Conservation (phyloP, 53 echinoderm and acorn worm species). For the Crossaster papposus region DNA sequence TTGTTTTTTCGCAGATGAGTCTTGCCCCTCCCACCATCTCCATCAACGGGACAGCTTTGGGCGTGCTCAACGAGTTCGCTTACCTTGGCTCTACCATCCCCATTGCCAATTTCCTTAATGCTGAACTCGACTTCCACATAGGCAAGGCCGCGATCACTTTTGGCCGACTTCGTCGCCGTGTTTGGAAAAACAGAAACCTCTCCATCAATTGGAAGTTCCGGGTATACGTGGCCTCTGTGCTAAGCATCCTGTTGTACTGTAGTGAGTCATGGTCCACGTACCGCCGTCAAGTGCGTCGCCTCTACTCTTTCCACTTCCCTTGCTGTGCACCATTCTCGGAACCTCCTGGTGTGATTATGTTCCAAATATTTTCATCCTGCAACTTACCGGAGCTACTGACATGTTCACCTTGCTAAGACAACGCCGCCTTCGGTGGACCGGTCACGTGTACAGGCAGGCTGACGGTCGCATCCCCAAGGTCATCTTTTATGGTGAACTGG, state of each 20-base stretch:
- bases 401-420: too few relatives aligned
- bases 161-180: not conserved
- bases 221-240: not conserved
- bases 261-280: too few relatives aligned
- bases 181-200: slow-evolving; percentile 21
- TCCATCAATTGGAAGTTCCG: slow-evolving; percentile 13
- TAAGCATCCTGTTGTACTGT: too few relatives aligned
- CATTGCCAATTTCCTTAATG: slow-evolving; percentile 1
- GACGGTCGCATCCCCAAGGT: slow-evolving; percentile 29
- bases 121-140: not conserved
- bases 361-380: not conserved
- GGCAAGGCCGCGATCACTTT: slow-evolving; percentile 5
- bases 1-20: not conserved
- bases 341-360: not conserved
- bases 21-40: slow-evolving; percentile 25
- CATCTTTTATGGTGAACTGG: slow-evolving; percentile 34
- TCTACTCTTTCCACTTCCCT: not conserved
- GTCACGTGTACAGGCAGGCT: not conserved
- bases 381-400: too few relatives aligned
- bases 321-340: slow-evolving; percentile 11
- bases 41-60: slow-evolving; percentile 37
- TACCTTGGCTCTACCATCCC: slow-evolving; percentile 64
- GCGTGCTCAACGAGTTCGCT: slow-evolving; percentile 31
- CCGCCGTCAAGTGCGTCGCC: not conserved
- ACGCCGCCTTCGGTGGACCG: slow-evolving; percentile 35